Evolutionary conservation across 2,888 invertebrate genomes (phyloP).

Genomic region (Cantharis rufa): DNA sequence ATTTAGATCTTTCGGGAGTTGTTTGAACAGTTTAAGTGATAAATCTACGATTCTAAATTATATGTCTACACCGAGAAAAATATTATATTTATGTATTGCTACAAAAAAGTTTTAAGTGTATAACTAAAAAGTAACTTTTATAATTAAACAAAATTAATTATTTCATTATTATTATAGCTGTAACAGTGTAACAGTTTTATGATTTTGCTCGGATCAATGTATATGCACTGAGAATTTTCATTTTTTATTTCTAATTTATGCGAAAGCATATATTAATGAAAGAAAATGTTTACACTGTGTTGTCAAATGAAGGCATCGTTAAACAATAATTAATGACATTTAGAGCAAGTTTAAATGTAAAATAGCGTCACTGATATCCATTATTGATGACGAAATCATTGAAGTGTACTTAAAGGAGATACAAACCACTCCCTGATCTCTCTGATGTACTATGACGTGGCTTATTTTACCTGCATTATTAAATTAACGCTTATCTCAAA

Average conservation of each 20-base stretch:
- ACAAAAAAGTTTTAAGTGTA: background rate
- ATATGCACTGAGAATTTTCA: background rate
- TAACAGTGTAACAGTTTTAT: background rate
- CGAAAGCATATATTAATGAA: background rate
- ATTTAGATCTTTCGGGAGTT: background rate
- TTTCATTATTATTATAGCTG: background rate
- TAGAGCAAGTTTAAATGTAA: constrained; percentile 30
- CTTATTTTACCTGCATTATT: constrained; percentile 44
- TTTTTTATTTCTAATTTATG: background rate
- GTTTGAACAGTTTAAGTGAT: too few relatives aligned
- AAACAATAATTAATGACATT: constrained; percentile 34
- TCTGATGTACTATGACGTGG: constrained; percentile 36
- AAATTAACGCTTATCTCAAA: constrained; percentile 47
- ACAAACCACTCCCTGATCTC: constrained; percentile 35
- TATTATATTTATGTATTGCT: background rate
- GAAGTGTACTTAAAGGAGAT: constrained; percentile 39
- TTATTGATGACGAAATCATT: constrained; percentile 39
- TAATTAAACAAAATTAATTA: background rate
- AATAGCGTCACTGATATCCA: constrained; percentile 29
- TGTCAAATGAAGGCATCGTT: constrained; percentile 20
- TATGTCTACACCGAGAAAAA: background rate
- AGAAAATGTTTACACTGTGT: background rate
- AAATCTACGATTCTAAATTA: background rate
- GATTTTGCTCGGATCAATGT: background rate
- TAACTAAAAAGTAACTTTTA: background rate